These are phyloP conservation scores for Eupsilia transversa DNA, from an alignment of 2,888 invertebrate species.

Conservation along the genomic window DNA sequence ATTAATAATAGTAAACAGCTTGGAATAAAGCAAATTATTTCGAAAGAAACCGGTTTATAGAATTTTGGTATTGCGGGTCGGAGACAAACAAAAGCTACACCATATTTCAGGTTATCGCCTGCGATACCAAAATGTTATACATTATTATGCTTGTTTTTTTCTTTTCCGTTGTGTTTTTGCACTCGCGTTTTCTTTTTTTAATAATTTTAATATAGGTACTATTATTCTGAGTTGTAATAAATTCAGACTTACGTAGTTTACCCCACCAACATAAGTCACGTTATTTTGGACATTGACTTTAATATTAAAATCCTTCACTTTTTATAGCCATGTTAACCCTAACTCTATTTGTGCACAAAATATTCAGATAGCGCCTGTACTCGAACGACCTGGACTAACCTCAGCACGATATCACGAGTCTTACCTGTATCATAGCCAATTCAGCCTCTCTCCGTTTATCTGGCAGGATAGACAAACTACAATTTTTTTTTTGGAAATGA, in stretches of 20 bases:
- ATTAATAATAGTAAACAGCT: too few species aligned
- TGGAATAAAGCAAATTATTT: too few species aligned
- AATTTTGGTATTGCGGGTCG: too few species aligned
- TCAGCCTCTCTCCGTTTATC: neutral
- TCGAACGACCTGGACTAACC: neutral
- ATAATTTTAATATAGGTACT: neutral
- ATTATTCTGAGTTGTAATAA: neutral
- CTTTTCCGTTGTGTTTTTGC: too few species aligned
- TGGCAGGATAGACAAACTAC: neutral
- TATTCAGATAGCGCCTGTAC: neutral
- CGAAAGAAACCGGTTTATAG: too few species aligned
- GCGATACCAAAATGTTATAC: too few species aligned
- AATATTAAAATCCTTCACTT: neutral
- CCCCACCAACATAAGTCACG: neutral
- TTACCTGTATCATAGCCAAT: neutral
- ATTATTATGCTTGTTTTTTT: too few species aligned
- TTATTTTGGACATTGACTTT: neutral
- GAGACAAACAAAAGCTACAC: too few species aligned
- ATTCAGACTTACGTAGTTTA: neutral
- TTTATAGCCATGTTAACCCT: neutral
- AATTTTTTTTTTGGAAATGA: too few species aligned
- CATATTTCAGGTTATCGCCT: too few species aligned
- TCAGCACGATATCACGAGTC: neutral
- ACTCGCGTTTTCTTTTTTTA: too few species aligned
- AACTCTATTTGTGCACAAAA: neutral